Evolutionary conservation across 2,888 invertebrate species (phyloP).

Genomic region (Platycnemis pennipes): DNA sequence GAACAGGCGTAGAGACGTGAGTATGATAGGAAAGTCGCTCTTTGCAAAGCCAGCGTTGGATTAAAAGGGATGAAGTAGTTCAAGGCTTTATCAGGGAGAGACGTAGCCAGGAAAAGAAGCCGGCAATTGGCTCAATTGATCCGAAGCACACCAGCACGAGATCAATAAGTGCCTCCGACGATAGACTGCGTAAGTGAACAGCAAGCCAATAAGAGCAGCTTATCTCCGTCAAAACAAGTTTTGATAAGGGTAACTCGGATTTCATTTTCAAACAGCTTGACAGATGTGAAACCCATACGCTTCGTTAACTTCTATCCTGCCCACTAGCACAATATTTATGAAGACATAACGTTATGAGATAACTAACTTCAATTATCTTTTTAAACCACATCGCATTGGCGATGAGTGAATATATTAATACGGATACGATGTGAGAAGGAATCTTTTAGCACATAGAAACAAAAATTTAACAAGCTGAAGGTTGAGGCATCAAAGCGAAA

Average conservation of each 20-base stretch:
- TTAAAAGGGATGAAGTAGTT: slow-evolving; percentile 44
- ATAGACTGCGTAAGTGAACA: not conserved
- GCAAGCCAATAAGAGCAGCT: not conserved
- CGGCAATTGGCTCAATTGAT: slow-evolving; percentile 57
- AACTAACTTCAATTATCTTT: too few relatives aligned
- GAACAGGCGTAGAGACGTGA: not conserved
- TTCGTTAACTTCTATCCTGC: too few relatives aligned
- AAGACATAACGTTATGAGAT: too few relatives aligned
- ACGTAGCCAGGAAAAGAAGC: not conserved
- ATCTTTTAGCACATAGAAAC: too few relatives aligned
- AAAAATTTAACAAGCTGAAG: too few relatives aligned
- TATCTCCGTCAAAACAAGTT: slow-evolving; percentile 7
- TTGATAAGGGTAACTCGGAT: not conserved
- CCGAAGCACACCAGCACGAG: slow-evolving; percentile 18
- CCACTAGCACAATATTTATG: too few relatives aligned
- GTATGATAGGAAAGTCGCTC: not conserved
- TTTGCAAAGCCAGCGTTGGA: not conserved
- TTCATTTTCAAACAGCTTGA: not conserved
- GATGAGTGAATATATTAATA: too few relatives aligned
- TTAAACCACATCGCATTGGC: too few relatives aligned
- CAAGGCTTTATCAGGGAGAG: slow-evolving; percentile 13
- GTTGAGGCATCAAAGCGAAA: too few relatives aligned
- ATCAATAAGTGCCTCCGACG: slow-evolving; percentile 6
- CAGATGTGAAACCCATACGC: not conserved
- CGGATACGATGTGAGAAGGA: too few relatives aligned